Evolutionary conservation across 2,113 vertebrate species (phyloP).

Genomic region (Micromys minutus): DNA sequence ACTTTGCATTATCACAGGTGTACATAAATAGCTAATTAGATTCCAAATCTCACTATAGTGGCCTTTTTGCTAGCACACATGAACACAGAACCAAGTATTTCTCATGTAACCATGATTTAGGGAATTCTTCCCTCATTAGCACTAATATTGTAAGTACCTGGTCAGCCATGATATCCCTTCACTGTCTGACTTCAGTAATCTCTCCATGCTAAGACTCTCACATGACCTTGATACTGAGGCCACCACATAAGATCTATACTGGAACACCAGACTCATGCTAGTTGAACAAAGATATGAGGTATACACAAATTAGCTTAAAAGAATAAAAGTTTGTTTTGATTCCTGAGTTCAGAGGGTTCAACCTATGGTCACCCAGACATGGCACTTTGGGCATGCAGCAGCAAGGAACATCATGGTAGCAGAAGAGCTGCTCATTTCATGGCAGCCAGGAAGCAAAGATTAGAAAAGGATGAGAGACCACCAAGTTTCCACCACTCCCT

Average conservation of each 20-base stretch:
- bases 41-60: not conserved
- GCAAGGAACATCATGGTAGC: not conserved
- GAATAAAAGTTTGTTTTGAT: not conserved
- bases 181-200: not conserved
- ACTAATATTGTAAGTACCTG: not conserved
- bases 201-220: not conserved
- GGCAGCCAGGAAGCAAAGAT: not conserved
- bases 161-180: not conserved
- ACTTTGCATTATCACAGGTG: not conserved
- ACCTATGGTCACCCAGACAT: not conserved
- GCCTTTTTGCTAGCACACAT: not conserved
- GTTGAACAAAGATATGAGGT: not conserved
- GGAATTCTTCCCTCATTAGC: not conserved
- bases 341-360: not conserved
- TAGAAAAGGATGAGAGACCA: not conserved
- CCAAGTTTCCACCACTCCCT: not conserved
- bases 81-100: not conserved
- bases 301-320: not conserved
- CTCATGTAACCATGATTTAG: not conserved
- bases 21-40: not conserved
- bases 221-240: not conserved
- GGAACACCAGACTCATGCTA: not conserved
- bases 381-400: not conserved
- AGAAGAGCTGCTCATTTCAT: not conserved
- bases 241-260: no score